These are phyloP conservation scores for Mythimna vitellina DNA, from an alignment of 2,888 invertebrate genomes.

Conservation along the genomic window DNA sequence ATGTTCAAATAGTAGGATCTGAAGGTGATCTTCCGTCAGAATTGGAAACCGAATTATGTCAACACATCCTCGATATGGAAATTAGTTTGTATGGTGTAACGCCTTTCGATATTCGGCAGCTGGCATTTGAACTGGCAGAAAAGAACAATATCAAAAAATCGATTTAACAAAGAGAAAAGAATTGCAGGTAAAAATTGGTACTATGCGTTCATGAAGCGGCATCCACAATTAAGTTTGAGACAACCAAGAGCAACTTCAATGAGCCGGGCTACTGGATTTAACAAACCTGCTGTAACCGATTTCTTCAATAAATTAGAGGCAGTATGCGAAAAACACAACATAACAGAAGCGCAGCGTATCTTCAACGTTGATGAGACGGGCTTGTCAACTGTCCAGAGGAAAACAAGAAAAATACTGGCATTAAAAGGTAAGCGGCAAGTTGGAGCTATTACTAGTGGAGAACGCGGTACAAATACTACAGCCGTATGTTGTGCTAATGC, in stretches of 20 bases:
- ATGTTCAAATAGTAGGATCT: conserved; percentile 35
- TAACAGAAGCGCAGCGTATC: conserved; percentile 9
- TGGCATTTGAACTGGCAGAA: conserved; percentile 32
- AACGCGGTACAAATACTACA: conserved; percentile 3
- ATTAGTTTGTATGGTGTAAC: conserved; percentile 31
- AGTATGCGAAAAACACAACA: conserved; percentile 15
- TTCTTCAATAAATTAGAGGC: conserved; percentile 42
- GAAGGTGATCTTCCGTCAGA: conserved; percentile 35
- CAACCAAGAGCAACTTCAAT: conserved; percentile 57
- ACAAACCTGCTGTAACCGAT: conserved; percentile 29
- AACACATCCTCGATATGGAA: conserved; percentile 39
- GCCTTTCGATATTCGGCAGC: conserved; percentile 30
- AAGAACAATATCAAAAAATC: conserved; percentile 25
- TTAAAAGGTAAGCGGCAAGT: conserved; percentile 11
- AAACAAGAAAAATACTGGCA: conserved; percentile 7
- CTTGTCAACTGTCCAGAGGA: background rate
- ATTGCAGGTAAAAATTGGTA: conserved; percentile 41
- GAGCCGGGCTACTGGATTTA: conserved; percentile 43
- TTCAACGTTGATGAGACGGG: conserved; percentile 11
- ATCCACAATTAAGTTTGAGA: conserved; percentile 53
- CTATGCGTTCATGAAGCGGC: conserved; percentile 40
- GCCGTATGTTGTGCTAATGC: conserved; percentile 13
- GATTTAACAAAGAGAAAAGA: conserved; percentile 28
- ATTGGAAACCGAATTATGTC: conserved; percentile 33
- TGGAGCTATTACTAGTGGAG: conserved; percentile 16